Conservation (phyloP, 2,888 invertebrate species). For the Salpingus planirostris region DNA sequence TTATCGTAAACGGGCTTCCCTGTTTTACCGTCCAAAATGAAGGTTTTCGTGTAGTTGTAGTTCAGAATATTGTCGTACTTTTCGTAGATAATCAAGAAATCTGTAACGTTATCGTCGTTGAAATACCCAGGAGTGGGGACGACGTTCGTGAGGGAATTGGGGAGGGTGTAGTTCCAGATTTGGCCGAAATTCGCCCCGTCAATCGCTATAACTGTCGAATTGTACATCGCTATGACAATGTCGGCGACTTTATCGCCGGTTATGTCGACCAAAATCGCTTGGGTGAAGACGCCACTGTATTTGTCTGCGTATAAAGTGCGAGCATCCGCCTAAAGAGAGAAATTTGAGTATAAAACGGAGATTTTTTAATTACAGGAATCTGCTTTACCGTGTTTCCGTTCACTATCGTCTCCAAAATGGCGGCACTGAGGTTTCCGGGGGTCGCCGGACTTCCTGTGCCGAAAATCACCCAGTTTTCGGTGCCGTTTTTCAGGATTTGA, state of each 20-base stretch:
- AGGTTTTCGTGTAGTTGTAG: slow-evolving; percentile 54
- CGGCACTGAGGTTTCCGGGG: slow-evolving; percentile 59
- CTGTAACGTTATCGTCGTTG: slow-evolving; percentile 66
- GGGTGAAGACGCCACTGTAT: slow-evolving; percentile 58
- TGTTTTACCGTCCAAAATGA: slow-evolving; percentile 52
- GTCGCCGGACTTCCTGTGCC: slow-evolving; percentile 68
- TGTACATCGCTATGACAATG: slow-evolving; percentile 63
- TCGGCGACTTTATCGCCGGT: slow-evolving; percentile 63
- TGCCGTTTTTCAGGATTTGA: slow-evolving; percentile 54
- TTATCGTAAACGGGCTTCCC: slow-evolving; percentile 51
- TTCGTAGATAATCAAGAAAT: slow-evolving; percentile 64
- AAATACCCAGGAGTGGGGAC: slow-evolving; percentile 72
- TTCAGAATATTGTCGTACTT: slow-evolving; percentile 30
- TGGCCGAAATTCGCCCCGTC: slow-evolving; percentile 57
- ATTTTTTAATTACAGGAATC: slow-evolving; percentile 3
- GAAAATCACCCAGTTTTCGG: slow-evolving; percentile 55
- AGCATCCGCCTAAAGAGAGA: slow-evolving; percentile 10
- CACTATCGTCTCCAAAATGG: slow-evolving; percentile 48
- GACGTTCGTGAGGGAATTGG: slow-evolving; percentile 61
- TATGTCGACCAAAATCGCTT: slow-evolving; percentile 60
- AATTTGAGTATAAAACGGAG: slow-evolving; percentile 1
- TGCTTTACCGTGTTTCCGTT: slow-evolving; percentile 43
- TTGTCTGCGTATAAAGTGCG: slow-evolving; percentile 46
- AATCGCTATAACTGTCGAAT: slow-evolving; percentile 62
- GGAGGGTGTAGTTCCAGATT: slow-evolving; percentile 66